Conservation (phyloP, 2,113 vertebrate genomes). For the Crotalus horridus region DNA sequence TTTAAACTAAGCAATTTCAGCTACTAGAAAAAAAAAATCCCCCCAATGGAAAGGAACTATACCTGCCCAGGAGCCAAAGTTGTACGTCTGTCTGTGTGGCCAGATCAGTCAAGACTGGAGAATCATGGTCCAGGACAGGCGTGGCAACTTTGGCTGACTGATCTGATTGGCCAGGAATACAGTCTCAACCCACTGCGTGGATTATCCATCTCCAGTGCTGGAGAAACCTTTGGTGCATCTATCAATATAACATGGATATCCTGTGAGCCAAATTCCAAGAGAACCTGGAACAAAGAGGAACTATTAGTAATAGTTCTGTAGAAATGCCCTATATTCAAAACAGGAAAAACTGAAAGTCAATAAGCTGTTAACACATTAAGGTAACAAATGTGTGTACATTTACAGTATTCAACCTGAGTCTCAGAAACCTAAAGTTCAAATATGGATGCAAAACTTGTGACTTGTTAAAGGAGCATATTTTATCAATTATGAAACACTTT, state of each 20-base stretch:
- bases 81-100: too few species aligned
- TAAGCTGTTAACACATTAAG: background rate
- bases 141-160: too few species aligned
- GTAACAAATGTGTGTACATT: background rate
- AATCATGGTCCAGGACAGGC: too few species aligned
- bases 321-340: background rate
- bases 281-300: background rate
- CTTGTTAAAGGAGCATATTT: background rate
- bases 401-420: background rate
- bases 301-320: background rate
- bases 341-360: background rate
- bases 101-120: too few species aligned
- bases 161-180: too few species aligned
- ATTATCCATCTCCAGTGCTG: too few species aligned
- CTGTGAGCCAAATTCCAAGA: accelerated
- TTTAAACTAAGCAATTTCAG: too few species aligned
- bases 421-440: background rate
- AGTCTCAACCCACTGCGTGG: too few species aligned
- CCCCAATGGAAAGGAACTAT: too few species aligned
- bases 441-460: background rate
- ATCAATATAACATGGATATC: background rate
- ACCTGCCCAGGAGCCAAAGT: too few species aligned
- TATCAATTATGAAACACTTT: background rate
- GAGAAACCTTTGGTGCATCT: background rate
- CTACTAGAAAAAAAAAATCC: too few species aligned